These are phyloP conservation scores for Battus philenor DNA, from an alignment of 1,140 invertebrate genomes.

Conservation along the genomic window DNA sequence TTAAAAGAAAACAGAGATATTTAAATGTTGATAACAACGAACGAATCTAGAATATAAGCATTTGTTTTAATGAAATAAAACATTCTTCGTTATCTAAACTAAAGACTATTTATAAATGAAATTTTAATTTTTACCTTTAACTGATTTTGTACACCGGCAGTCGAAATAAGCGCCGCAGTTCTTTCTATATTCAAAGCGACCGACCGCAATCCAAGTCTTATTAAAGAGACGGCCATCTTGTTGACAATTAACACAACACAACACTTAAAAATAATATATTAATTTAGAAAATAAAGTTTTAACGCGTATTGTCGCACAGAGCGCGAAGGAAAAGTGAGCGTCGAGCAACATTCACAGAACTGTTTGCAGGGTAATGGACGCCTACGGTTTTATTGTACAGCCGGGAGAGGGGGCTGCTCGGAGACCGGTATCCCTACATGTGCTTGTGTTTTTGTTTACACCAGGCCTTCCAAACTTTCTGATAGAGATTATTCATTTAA, in stretches of 20 bases:
- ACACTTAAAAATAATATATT: slow-evolving; percentile 26
- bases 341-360: slow-evolving; percentile 17
- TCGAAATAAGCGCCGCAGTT: slow-evolving; percentile 42
- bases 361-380: slow-evolving; percentile 17
- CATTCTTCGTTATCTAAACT: too few species aligned
- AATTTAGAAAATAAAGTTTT: slow-evolving; percentile 14
- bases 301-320: slow-evolving; percentile 5
- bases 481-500: too few species aligned
- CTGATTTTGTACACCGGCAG: slow-evolving; percentile 42
- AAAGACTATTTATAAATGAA: not conserved
- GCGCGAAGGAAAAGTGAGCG: slow-evolving; percentile 6
- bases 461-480: not conserved
- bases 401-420: slow-evolving; percentile 24
- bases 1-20: too few species aligned
- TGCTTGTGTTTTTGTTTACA: slow-evolving; percentile 38
- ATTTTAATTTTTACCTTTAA: slow-evolving; percentile 25
- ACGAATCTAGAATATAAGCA: too few species aligned
- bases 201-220: slow-evolving; percentile 51
- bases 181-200: slow-evolving; percentile 50
- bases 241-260: slow-evolving; percentile 27
- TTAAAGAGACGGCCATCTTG: slow-evolving; percentile 57
- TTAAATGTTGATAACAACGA: too few species aligned
- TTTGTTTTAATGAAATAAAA: too few species aligned
- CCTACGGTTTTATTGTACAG: slow-evolving; percentile 19
- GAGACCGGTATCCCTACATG: slow-evolving; percentile 32